These are phyloP conservation scores for Drosophila ustulata DNA, from an alignment of 2,888 invertebrate species.

Conservation along the genomic window DNA sequence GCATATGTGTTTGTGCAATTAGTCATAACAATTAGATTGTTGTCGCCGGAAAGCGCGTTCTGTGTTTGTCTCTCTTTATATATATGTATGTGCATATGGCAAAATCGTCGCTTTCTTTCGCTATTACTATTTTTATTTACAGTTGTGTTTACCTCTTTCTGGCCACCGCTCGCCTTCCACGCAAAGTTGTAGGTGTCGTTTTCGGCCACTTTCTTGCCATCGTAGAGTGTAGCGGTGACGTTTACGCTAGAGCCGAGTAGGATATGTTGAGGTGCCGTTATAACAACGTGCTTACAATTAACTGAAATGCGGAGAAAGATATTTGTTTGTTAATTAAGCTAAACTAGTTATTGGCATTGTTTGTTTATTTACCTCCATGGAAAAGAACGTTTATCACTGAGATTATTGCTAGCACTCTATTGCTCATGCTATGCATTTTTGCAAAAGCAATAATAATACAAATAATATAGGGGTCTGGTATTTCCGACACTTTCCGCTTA, in stretches of 20 bases:
- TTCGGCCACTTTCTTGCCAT: slow-evolving; percentile 70
- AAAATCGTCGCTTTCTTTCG: slow-evolving; percentile 32
- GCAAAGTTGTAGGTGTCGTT: slow-evolving; percentile 86
- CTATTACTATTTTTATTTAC: not conserved
- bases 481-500: slow-evolving; percentile 43
- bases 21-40: slow-evolving; percentile 38
- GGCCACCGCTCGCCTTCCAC: slow-evolving; percentile 87
- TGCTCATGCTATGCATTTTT: slow-evolving; percentile 47
- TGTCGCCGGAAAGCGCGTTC: not conserved
- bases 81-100: not conserved
- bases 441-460: slow-evolving; percentile 27
- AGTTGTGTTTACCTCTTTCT: slow-evolving; percentile 54
- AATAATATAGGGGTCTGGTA: slow-evolving; percentile 30
- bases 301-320: slow-evolving; percentile 33
- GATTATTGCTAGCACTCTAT: slow-evolving; percentile 24
- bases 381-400: slow-evolving; percentile 51
- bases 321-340: not conserved
- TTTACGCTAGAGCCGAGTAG: slow-evolving; percentile 90
- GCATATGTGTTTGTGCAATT: slow-evolving; percentile 25
- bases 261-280: slow-evolving; percentile 89
- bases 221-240: slow-evolving; percentile 85
- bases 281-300: slow-evolving; percentile 84
- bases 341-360: slow-evolving; percentile 33
- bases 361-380: slow-evolving; percentile 53
- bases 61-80: not conserved